A percentile compares a stretch with the other conserved stretches of the same genome.
Conservation (phyloP, 2,888 invertebrate species). For the Drosophila histrio region DNA sequence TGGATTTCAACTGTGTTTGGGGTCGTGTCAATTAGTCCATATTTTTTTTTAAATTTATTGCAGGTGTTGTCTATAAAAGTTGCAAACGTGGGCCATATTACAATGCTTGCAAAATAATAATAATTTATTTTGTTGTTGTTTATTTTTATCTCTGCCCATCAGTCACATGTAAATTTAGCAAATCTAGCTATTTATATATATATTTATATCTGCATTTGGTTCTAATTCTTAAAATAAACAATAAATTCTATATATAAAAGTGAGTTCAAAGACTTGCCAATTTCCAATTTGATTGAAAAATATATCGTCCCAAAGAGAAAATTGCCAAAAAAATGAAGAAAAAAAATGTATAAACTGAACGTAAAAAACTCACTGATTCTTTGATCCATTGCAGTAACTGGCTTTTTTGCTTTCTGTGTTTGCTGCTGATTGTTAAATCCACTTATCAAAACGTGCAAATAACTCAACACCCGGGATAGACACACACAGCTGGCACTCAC, state of each 20-base stretch:
- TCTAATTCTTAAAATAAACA: neutral
- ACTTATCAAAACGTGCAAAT: constrained; percentile 79
- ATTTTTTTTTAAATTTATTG: neutral
- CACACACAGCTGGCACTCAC: constrained; percentile 40
- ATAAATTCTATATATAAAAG: neutral
- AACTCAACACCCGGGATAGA: constrained; percentile 64
- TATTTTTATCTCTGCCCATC: too few species aligned
- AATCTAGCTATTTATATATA: too few species aligned
- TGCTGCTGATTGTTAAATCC: constrained; percentile 63
- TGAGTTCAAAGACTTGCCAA: neutral
- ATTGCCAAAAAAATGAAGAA: neutral
- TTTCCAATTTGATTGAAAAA: constrained; percentile 3
- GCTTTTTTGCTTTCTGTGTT: constrained; percentile 13
- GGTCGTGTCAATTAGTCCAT: constrained; percentile 5
- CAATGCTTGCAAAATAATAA: neutral
- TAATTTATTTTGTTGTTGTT: neutral
- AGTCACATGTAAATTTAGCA: too few species aligned
- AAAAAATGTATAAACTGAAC: neutral
- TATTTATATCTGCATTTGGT: neutral
- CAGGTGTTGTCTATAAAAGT: neutral
- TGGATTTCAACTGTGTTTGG: neutral
- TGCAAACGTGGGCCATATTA: neutral
- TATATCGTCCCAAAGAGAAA: neutral
- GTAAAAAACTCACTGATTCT: constrained; percentile 5
- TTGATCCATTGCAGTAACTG: constrained; percentile 12